phyloP scores from a whole-genome alignment of 2,888 invertebrate genomes.

The Spatulosminthurus flaviceps region DNA sequence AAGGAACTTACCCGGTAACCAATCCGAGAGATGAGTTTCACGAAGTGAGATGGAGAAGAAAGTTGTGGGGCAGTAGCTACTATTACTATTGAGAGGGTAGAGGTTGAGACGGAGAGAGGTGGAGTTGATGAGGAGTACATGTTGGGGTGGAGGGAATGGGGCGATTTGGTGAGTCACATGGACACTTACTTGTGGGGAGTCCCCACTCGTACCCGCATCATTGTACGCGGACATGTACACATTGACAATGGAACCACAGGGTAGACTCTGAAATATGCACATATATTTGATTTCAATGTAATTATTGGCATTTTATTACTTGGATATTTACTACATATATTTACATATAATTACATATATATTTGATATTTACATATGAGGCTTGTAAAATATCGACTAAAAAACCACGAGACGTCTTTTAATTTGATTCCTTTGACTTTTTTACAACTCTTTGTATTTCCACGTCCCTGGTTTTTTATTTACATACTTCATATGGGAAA shows the following conservation, averaged over 20 bases:
- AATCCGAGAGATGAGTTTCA: slow-evolving; percentile 52
- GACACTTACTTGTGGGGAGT: slow-evolving; percentile 60
- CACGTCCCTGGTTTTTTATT: too few species aligned
- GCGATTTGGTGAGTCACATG: slow-evolving; percentile 58
- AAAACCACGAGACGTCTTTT: too few species aligned
- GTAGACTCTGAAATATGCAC: slow-evolving; percentile 53
- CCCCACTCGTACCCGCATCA: slow-evolving; percentile 57
- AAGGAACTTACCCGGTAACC: slow-evolving; percentile 49
- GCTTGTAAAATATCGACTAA: too few species aligned
- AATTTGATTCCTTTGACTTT: too few species aligned
- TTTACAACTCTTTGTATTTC: too few species aligned
- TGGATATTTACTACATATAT: too few species aligned
- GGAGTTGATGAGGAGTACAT: slow-evolving; percentile 57
- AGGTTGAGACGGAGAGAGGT: slow-evolving; percentile 59
- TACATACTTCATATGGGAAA: too few species aligned
- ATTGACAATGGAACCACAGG: slow-evolving; percentile 61
- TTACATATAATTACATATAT: too few species aligned
- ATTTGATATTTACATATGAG: too few species aligned
- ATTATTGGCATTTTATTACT: too few species aligned
- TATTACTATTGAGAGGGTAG: slow-evolving; percentile 58
- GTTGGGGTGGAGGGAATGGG: slow-evolving; percentile 50
- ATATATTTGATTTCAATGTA: too few species aligned
- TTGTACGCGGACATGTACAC: slow-evolving; percentile 62
- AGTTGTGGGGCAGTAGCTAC: slow-evolving; percentile 57
- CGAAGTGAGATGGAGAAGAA: slow-evolving; percentile 58